A percentile compares a stretch with the other conserved stretches of the same genome.
Evolutionary conservation across 2,113 vertebrate species (phyloP).

Genomic region (Aptenodytes patagonicus): DNA sequence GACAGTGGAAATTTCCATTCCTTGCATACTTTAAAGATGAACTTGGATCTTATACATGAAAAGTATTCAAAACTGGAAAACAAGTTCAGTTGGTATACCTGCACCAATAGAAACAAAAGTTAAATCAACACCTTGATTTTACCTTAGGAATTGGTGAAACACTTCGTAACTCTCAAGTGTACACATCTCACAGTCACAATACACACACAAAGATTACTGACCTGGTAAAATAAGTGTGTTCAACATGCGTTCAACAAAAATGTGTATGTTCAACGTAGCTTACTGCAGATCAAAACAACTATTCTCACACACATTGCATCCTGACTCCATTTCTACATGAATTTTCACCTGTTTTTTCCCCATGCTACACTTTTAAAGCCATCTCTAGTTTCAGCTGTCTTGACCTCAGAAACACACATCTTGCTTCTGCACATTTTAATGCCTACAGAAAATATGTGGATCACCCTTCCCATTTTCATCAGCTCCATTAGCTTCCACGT

Average conservation of each 20-base stretch:
- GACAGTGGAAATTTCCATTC: conserved; percentile 60
- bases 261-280: background rate
- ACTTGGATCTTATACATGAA: background rate
- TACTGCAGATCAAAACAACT: background rate
- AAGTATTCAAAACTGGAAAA: background rate
- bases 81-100: background rate
- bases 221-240: background rate
- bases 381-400: background rate
- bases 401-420: background rate
- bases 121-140: background rate
- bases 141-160: background rate
- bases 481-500: background rate
- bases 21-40: conserved; percentile 20
- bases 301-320: background rate
- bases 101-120: background rate
- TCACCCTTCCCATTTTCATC: background rate
- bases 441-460: background rate
- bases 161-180: background rate
- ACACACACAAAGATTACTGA: background rate
- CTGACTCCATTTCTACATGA: background rate
- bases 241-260: background rate
- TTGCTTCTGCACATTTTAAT: background rate
- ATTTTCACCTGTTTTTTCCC: background rate
- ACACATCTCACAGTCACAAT: background rate
- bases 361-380: background rate